A percentile compares a stretch with the other conserved stretches of the same genome.
Evolutionary conservation across 2,797 vertebrate species (phyloP).

Genomic region (Typhlichthys subterraneus): DNA sequence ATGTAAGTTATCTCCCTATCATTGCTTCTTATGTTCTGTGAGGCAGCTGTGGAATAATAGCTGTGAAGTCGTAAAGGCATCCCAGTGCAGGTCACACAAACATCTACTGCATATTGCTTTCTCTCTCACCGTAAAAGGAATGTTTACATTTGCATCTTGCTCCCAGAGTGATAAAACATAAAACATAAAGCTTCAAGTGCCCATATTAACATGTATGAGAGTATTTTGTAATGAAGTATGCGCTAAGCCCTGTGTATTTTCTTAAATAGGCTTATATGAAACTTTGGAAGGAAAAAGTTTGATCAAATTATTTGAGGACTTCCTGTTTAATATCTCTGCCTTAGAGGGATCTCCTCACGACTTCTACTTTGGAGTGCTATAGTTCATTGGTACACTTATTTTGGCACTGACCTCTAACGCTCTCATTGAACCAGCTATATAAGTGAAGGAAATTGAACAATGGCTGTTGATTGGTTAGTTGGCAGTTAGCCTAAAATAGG

Average conservation of each 20-base stretch:
- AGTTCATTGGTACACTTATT: not conserved
- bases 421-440: slow-evolving; percentile 55
- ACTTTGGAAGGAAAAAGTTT: no score
- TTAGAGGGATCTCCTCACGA: no score
- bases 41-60: not conserved
- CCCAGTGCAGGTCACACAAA: slow-evolving; percentile 27
- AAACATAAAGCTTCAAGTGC: slow-evolving; percentile 35
- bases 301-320: no score
- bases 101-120: slow-evolving; percentile 44
- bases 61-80: slow-evolving; percentile 1
- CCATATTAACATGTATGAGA: not conserved
- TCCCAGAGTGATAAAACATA: slow-evolving; percentile 14
- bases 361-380: not conserved
- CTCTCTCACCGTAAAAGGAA: slow-evolving; percentile 64
- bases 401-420: slow-evolving; percentile 25
- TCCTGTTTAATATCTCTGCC: no score
- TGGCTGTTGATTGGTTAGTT: slow-evolving; percentile 35
- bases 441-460: slow-evolving; percentile 53
- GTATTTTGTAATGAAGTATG: no score
- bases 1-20: not conserved
- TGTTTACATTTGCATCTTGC: slow-evolving; percentile 57
- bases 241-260: no score
- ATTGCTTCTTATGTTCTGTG: not conserved
- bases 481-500: slow-evolving; percentile 43
- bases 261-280: no score